Percentiles rank a stretch among this genome's conserved stretches.
phyloP scores from a whole-genome alignment of 1,140 invertebrate genomes.

The Pogonognathellus flavescens region DNA sequence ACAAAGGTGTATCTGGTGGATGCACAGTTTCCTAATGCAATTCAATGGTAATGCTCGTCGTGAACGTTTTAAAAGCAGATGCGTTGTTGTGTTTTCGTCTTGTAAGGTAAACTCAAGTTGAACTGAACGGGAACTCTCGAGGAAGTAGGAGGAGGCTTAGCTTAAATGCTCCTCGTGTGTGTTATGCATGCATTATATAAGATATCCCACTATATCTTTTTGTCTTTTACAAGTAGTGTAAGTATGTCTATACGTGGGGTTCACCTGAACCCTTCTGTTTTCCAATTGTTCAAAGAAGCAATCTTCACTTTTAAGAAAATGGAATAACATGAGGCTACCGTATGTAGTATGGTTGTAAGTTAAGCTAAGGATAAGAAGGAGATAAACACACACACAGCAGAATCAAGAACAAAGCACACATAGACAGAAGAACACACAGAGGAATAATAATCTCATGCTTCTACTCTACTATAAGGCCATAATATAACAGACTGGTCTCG shows the following conservation, averaged over 20 bases:
- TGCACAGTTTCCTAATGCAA: not conserved
- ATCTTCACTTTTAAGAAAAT: slow-evolving; percentile 41
- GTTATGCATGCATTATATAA: not conserved
- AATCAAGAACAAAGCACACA: too few relatives aligned
- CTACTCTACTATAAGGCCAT: too few relatives aligned
- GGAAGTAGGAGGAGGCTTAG: slow-evolving; percentile 41
- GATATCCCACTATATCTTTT: not conserved
- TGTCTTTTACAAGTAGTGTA: not conserved
- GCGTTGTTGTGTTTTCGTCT: not conserved
- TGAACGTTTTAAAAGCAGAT: slow-evolving; percentile 30
- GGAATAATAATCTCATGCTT: too few relatives aligned
- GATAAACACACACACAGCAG: not conserved
- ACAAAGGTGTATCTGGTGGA: not conserved
- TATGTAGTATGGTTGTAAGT: not conserved
- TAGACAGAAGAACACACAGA: too few relatives aligned
- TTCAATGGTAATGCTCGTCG: not conserved
- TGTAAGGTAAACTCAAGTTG: not conserved
- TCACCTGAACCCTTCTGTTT: slow-evolving; percentile 21
- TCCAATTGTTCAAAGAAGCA: slow-evolving; percentile 13
- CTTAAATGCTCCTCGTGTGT: not conserved
- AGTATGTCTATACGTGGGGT: not conserved
- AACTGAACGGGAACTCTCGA: slow-evolving; percentile 32
- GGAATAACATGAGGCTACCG: slow-evolving; percentile 30
- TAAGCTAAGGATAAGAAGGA: not conserved
- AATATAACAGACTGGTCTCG: too few relatives aligned